phyloP scores from a whole-genome alignment of 2,113 vertebrate genomes.

The Oreotragus oreotragus region DNA sequence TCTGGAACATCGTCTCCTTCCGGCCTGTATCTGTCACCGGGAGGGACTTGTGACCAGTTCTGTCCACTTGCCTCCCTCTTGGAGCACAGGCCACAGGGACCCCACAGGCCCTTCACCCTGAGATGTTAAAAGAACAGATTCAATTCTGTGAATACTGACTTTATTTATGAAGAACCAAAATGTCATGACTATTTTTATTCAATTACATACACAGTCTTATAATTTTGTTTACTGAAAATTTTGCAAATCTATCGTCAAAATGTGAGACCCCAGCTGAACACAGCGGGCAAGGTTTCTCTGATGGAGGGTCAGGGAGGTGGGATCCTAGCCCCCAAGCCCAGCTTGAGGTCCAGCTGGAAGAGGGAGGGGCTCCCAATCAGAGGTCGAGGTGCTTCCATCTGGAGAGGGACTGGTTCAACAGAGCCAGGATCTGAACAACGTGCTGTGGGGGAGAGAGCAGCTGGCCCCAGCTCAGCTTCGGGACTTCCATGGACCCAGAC shows the following conservation, averaged over 20 bases:
- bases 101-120: background rate
- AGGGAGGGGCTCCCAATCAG: accelerated
- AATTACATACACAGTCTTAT: accelerated
- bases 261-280: accelerated
- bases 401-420: accelerated
- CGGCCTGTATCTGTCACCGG: accelerated
- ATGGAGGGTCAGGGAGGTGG: background rate
- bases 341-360: accelerated
- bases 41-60: accelerated
- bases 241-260: accelerated
- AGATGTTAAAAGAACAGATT: background rate
- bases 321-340: no score
- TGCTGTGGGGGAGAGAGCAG: accelerated
- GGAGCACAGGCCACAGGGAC: background rate
- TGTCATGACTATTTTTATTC: accelerated
- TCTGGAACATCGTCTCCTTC: accelerated
- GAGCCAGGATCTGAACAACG: no score
- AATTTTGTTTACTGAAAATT: background rate
- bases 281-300: accelerated
- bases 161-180: background rate
- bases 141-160: background rate
- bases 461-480: background rate
- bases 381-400: accelerated
- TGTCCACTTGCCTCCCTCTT: accelerated
- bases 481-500: accelerated